Evolutionary conservation across 1,140 invertebrate species (phyloP), one percentile per base, ranked within the genome.

Genomic region (Oncopeltus fasciatus): DNA sequence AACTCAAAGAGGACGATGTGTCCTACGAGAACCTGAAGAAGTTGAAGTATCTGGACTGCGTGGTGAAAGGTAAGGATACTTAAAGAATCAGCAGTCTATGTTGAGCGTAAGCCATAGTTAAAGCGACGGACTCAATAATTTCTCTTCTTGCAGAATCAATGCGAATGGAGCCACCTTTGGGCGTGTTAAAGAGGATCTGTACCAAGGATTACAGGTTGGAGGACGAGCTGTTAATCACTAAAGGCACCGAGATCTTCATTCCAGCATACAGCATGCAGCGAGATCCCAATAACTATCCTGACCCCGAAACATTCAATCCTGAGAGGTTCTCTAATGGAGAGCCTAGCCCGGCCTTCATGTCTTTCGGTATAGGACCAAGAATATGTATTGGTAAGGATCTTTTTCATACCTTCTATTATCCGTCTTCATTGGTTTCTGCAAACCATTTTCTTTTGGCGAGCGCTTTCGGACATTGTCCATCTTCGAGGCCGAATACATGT

Each of bases 361-460:
- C 56, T 0, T 57, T 57, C 20, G 56, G 56, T n/a, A 57, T n/a
- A 57, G 56, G 56, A 31, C 56, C 56, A 29, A 28, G 56, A 16
- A 16, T 18, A 2, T 57, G 56, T 31, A 57, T 57, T 12, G 56
- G 56, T 57, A 26, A 57, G 56, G n/a, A n/a, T n/a, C n/a, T n/a
- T n/a, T n/a, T n/a, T n/a, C n/a, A n/a, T n/a, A n/a, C n/a, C n/a
- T n/a, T n/a, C n/a, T n/a, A n/a, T n/a, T n/a, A n/a, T n/a, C n/a
- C n/a, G n/a, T n/a, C n/a, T n/a, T n/a, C n/a, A n/a, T n/a, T n/a
- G n/a, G n/a, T n/a, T n/a, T n/a, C n/a, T n/a, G n/a, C n/a, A n/a
- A n/a, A n/a, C n/a, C n/a, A n/a, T n/a, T n/a, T n/a, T n/a, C n/a
- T n/a, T n/a, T n/a, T n/a, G n/a, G n/a, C n/a, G n/a, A n/a, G n/a